Base-by-base conservation (phyloP, 2,113 vertebrate species). In the Apteryx owenii region DNA sequence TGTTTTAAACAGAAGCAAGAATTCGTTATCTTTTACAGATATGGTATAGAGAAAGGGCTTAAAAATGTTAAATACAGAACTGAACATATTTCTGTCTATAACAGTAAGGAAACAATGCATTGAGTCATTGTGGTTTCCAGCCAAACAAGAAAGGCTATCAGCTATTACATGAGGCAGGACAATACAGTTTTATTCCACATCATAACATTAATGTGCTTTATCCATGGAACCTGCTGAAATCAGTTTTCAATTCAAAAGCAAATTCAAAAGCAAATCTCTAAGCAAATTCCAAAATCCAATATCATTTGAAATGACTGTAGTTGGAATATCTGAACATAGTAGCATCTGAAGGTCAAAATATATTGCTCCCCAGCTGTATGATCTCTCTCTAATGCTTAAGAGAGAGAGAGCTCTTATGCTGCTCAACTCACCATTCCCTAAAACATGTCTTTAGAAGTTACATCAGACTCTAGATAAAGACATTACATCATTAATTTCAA, bases 111-210 rank as follows among this genome's bases (percentile, higher is more conserved):
- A 60, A 58, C 13, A 21, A 21, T 53, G 25, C 9, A 62, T 25
- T 14, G 4, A 44, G 48, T 2, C 16, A 12, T 12, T 56, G 17
- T 15, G 0, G 0, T 58, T 93, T 85, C 29, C 33, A 88, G 21
- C 6, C 69, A 44, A 77, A 50, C 29, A 85, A 61, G 51, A 64
- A 64, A 44, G 5, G 0, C 19, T 77, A 21, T 7, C 28, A 51
- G 26, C 5, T 31, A 23, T 26, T 50, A 18, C 18, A 29, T 6
- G 22, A 14, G 48, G 9, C 20, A 61, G 23, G 44, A 58, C 11
- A 50, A 56, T 5, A 20, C 1, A 8, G 33, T 29, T 19, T 62
- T 83, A 69, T 56, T 81, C 66, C 26, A 42, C 38, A 58, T 61
- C 25, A 38, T 20, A 71, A 51, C 16, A 19, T 20, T 38, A 36